A percentile compares a stretch with the other conserved stretches of the same genome.
Conservation (phyloP, 37 sponge, comb jelly and placozoan species). For the Ephydatia muelleri region DNA sequence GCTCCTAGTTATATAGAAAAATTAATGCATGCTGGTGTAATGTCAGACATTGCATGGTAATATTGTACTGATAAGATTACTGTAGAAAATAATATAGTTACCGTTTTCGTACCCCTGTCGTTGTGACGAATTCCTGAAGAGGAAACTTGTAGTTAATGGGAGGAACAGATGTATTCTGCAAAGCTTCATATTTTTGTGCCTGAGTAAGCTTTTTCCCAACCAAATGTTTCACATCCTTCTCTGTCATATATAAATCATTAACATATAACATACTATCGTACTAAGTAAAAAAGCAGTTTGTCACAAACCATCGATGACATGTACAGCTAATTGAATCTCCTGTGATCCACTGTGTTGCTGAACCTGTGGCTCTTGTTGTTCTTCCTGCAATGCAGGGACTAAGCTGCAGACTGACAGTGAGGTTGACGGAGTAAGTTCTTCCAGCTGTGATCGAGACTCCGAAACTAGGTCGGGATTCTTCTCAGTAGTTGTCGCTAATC, state of each 20-base stretch:
- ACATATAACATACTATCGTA: neutral
- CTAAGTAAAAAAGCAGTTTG: neutral
- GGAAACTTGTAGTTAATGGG: neutral
- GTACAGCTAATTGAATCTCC: neutral
- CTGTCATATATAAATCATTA: neutral
- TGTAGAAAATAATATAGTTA: neutral
- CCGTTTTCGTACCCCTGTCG: neutral
- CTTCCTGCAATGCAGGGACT: neutral
- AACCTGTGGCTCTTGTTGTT: neutral
- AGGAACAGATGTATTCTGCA: neutral
- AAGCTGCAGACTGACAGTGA: neutral
- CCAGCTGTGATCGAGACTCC: neutral
- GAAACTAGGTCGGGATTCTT: neutral
- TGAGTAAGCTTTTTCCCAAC: neutral
- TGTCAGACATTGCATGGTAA: too few species aligned
- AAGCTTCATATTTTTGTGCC: neutral
- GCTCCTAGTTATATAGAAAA: neutral
- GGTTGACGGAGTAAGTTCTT: neutral
- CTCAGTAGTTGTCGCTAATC: neutral
- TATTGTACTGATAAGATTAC: neutral
- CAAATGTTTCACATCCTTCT: neutral
- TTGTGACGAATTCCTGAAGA: neutral
- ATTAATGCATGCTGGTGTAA: neutral
- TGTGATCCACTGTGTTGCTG: neutral
- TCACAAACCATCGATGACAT: neutral